Evolutionary conservation across 2,888 invertebrate species (phyloP).

Genomic region (Chesias legatella): DNA sequence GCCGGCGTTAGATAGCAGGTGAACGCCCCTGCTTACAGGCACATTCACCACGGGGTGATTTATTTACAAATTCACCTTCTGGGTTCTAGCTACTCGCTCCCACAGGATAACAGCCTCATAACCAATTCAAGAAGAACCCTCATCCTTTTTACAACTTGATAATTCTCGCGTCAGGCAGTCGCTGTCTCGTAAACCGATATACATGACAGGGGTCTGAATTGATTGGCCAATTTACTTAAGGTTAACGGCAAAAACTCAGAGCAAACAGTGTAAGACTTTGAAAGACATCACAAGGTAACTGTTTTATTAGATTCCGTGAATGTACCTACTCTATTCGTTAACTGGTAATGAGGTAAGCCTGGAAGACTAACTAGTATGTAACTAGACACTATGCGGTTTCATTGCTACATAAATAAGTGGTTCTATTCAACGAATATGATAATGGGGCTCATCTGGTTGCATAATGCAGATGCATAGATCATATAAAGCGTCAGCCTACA

Average conservation of each 20-base stretch:
- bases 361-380: not conserved
- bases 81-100: conserved; percentile 37
- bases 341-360: not conserved
- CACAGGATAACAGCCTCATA: conserved; percentile 38
- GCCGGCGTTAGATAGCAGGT: conserved; percentile 45
- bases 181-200: conserved; percentile 14
- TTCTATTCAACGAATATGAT: conserved; percentile 5
- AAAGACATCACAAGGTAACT: conserved; percentile 31
- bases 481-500: conserved; percentile 27
- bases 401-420: not conserved
- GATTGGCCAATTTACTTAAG: conserved; percentile 46
- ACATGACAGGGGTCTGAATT: conserved; percentile 35
- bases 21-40: conserved; percentile 57
- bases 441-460: conserved; percentile 14
- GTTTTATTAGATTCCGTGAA: conserved; percentile 29
- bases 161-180: conserved; percentile 28
- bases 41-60: conserved; percentile 55
- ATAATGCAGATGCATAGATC: conserved; percentile 44
- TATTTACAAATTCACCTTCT: conserved; percentile 54
- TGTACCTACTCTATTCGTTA: conserved; percentile 12
- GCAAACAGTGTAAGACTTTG: conserved; percentile 32
- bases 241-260: conserved; percentile 43
- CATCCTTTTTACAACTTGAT: conserved; percentile 33
- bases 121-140: conserved; percentile 42
- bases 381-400: not conserved